These are phyloP conservation scores for Jacana jacana DNA, from an alignment of 2,113 vertebrate species.

Conservation along the genomic window DNA sequence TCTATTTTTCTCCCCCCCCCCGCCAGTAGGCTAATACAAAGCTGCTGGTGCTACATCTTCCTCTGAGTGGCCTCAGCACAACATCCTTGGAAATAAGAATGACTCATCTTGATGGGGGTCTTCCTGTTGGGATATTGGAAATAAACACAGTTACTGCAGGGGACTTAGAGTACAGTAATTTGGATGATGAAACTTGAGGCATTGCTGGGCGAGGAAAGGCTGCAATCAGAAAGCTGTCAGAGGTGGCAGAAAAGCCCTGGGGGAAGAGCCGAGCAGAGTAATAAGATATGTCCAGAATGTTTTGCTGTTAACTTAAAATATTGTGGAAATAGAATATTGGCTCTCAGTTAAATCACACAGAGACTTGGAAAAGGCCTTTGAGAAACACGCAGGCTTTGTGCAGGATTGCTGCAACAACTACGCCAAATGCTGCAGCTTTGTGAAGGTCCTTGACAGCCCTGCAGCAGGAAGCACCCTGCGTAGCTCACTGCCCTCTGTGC, in stretches of 20 bases:
- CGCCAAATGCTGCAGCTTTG: neutral
- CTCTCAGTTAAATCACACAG: constrained; percentile 13
- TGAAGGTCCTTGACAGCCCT: neutral
- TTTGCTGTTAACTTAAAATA: constrained; percentile 59
- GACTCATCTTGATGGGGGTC: constrained; percentile 68
- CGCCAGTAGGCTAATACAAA: neutral
- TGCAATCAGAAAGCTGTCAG: constrained; percentile 60
- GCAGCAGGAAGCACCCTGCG: neutral
- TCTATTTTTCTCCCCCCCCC: neutral
- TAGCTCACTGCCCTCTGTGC: neutral
- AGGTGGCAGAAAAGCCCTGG: constrained; percentile 41
- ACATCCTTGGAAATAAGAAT: constrained; percentile 42
- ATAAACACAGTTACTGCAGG: constrained; percentile 65
- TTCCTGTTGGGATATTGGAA: constrained; percentile 63
- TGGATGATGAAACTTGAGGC: constrained; percentile 51
- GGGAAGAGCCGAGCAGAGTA: constrained; percentile 30
- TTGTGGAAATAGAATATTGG: constrained; percentile 56
- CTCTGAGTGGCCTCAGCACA: constrained; percentile 41
- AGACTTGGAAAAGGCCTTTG: constrained; percentile 50
- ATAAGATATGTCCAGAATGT: constrained; percentile 57
- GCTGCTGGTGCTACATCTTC: constrained; percentile 22
- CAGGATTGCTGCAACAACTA: neutral
- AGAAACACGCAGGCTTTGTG: neutral
- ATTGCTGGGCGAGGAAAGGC: neutral
- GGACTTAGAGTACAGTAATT: constrained; percentile 47